phyloP scores from a whole-genome alignment of 2,888 invertebrate species.

The Apotomis turbidana region DNA sequence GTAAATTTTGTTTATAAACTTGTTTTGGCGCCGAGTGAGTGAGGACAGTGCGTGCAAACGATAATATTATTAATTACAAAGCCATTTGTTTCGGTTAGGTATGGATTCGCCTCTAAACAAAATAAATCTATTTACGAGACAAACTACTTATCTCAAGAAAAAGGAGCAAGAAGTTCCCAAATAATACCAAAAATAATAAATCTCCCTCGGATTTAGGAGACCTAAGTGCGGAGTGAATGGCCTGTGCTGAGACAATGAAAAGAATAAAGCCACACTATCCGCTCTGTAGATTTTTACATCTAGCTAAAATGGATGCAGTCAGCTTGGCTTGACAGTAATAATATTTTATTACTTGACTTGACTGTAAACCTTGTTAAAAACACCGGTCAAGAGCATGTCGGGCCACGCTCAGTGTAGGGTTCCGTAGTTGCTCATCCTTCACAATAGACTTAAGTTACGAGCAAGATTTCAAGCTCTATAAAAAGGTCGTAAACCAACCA shows the following conservation, averaged over 20 bases:
- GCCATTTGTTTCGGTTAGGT: too few relatives aligned
- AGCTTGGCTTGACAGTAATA: background rate
- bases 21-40: too few relatives aligned
- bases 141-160: background rate
- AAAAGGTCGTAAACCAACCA: too few relatives aligned
- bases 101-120: too few relatives aligned
- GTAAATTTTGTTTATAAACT: too few relatives aligned
- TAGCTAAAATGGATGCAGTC: background rate
- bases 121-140: background rate
- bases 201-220: background rate
- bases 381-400: too few relatives aligned
- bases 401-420: too few relatives aligned
- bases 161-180: background rate
- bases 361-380: background rate
- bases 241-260: conserved; percentile 12
- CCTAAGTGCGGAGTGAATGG: conserved; percentile 4
- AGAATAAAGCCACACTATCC: background rate
- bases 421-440: too few relatives aligned
- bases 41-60: too few relatives aligned
- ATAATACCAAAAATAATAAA: background rate
- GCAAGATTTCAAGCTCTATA: too few relatives aligned
- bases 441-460: too few relatives aligned
- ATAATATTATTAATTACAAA: too few relatives aligned
- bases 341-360: background rate
- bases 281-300: background rate